These are phyloP conservation scores for Cladopsammia gracilis DNA, from an alignment of 64 coral and sea anemone genomes.

Conservation along the genomic window DNA sequence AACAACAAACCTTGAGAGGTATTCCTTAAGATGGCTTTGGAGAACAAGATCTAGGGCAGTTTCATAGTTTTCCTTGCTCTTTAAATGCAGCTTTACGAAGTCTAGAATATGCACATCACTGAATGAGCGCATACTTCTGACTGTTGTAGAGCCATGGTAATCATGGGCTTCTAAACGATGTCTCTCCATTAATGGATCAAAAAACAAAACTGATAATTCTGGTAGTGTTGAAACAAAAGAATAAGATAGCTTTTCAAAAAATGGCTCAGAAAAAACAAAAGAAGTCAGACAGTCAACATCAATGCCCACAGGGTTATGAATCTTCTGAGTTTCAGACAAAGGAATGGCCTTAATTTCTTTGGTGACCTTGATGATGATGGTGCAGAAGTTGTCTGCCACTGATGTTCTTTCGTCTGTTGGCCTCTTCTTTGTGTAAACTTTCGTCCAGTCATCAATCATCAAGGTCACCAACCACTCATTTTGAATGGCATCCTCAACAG, in stretches of 20 bases:
- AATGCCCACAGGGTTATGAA: too few species aligned
- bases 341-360: too few species aligned
- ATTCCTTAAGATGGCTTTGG: conserved; percentile 16
- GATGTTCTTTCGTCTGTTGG: too few species aligned
- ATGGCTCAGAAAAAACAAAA: not conserved
- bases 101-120: conserved; percentile 62
- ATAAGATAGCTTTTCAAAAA: not conserved
- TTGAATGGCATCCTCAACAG: too few species aligned
- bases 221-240: not conserved
- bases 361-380: too few species aligned
- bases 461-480: too few species aligned
- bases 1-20: conserved; percentile 59
- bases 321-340: too few species aligned
- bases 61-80: conserved; percentile 57
- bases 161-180: conserved; percentile 25
- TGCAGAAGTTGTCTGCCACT: too few species aligned
- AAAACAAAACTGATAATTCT: conserved; percentile 18
- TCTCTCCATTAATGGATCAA: conserved; percentile 58
- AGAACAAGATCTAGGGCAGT: conserved; percentile 33
- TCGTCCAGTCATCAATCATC: too few species aligned
- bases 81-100: conserved; percentile 70
- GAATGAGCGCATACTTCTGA: conserved; percentile 26
- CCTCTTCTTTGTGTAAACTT: too few species aligned
- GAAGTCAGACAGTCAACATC: too few species aligned
- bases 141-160: conserved; percentile 31